These are phyloP conservation scores for Drosophila imparisetae DNA, from an alignment of 2,888 invertebrate genomes.

Conservation along the genomic window DNA sequence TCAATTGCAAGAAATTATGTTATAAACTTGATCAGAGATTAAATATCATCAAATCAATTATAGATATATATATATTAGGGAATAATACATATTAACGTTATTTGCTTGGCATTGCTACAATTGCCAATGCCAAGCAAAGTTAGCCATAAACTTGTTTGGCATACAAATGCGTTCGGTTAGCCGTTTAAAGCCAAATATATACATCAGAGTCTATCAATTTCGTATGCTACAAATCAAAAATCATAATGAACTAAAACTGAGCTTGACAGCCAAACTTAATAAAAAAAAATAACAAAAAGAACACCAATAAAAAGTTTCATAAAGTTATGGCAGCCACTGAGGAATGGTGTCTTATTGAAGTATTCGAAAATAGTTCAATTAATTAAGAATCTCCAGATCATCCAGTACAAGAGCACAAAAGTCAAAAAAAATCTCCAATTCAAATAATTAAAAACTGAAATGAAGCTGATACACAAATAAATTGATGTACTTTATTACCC, in stretches of 20 bases:
- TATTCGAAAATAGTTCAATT: not conserved
- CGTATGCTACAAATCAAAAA: not conserved
- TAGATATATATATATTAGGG: not conserved
- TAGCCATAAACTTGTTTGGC: not conserved
- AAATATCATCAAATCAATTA: constrained; percentile 10
- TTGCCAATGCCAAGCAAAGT: not conserved
- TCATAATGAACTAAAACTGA: not conserved
- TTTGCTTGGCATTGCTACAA: too few species aligned
- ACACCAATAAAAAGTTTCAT: not conserved
- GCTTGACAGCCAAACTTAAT: not conserved
- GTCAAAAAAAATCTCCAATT: not conserved
- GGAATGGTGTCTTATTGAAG: not conserved
- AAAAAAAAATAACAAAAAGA: not conserved
- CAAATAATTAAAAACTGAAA: not conserved
- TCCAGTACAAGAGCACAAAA: too few species aligned
- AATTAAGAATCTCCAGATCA: too few species aligned
- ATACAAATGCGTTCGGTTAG: not conserved
- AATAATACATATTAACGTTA: not conserved
- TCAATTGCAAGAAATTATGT: constrained; percentile 16
- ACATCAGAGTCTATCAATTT: not conserved
- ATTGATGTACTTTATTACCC: not conserved
- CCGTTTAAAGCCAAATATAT: not conserved
- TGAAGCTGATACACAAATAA: not conserved
- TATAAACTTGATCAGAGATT: constrained; percentile 10
- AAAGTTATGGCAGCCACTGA: not conserved